Conservation (phyloP, 2,888 invertebrate species). For the Loripinus fragilis region DNA sequence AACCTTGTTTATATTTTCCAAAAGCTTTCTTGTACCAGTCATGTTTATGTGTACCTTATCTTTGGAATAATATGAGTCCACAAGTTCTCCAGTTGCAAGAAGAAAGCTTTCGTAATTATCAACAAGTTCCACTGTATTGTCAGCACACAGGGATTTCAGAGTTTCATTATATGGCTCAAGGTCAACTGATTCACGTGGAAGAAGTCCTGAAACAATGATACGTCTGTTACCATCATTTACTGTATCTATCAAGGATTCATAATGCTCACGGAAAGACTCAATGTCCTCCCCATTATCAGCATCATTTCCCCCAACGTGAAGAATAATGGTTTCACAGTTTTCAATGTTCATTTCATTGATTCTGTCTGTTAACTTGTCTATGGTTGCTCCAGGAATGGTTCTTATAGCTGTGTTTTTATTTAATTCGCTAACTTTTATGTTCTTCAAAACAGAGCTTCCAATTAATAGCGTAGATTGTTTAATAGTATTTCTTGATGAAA, state of each 20-base stretch:
- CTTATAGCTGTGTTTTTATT: neutral
- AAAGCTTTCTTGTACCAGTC: neutral
- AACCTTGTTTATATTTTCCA: neutral
- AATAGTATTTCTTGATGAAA: neutral
- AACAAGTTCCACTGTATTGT: slow-evolving; percentile 1
- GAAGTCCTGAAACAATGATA: neutral
- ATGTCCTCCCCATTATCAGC: neutral
- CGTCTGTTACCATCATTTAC: neutral
- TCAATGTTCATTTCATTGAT: neutral
- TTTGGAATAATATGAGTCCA: neutral
- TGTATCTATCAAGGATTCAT: neutral
- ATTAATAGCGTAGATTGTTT: neutral
- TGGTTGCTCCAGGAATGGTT: neutral
- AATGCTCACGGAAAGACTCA: neutral
- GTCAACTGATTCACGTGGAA: neutral
- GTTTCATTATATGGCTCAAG: neutral
- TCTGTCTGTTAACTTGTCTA: neutral
- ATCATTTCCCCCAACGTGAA: neutral
- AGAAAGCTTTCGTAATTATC: slow-evolving; percentile 5
- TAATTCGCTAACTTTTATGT: neutral
- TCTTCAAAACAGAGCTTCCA: slow-evolving; percentile 5
- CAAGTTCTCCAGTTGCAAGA: neutral
- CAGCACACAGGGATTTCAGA: slow-evolving; percentile 2
- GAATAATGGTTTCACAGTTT: neutral
- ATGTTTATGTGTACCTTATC: neutral